Conservation (phyloP, 2,888 invertebrate species). For the Megaustenia siamemsis region DNA sequence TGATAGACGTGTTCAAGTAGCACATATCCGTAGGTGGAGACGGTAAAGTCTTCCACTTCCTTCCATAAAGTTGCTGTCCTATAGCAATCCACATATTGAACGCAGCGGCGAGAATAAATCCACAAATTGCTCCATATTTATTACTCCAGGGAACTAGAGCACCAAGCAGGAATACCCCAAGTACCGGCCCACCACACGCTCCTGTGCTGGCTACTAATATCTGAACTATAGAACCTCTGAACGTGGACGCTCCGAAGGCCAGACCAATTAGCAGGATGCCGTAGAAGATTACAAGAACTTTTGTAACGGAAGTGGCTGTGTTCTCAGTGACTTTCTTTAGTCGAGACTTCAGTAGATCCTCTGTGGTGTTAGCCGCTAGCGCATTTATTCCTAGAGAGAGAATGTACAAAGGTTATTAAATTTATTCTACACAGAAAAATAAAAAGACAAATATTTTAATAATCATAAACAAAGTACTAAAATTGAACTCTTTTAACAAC, state of each 20-base stretch:
- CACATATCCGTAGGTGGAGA: too few species aligned
- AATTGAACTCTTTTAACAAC: too few species aligned
- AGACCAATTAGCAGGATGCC: slow-evolving; percentile 60
- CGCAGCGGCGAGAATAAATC: slow-evolving; percentile 29
- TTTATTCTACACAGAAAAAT: too few species aligned
- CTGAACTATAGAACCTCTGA: slow-evolving; percentile 63
- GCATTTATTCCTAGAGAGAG: slow-evolving; percentile 69
- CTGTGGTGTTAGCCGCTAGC: slow-evolving; percentile 66
- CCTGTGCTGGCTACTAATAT: slow-evolving; percentile 61
- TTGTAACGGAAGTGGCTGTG: slow-evolving; percentile 62
- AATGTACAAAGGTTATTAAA: too few species aligned
- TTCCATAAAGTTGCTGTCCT: slow-evolving; percentile 41
- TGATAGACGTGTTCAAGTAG: too few species aligned
- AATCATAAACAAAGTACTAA: too few species aligned
- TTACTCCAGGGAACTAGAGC: slow-evolving; percentile 60
- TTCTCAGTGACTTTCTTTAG: slow-evolving; percentile 53
- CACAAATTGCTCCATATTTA: slow-evolving; percentile 50
- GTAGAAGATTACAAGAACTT: slow-evolving; percentile 60
- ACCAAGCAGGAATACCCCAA: slow-evolving; percentile 65
- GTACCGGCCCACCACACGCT: slow-evolving; percentile 63
- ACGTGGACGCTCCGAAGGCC: slow-evolving; percentile 60
- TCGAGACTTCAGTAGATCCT: slow-evolving; percentile 60
- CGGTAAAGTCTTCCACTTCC: slow-evolving; percentile 3
- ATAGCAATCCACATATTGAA: slow-evolving; percentile 49
- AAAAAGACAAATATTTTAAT: too few species aligned